Evolutionary conservation across 1,140 invertebrate genomes (phyloP).

Genomic region (Drosophila funebris): DNA sequence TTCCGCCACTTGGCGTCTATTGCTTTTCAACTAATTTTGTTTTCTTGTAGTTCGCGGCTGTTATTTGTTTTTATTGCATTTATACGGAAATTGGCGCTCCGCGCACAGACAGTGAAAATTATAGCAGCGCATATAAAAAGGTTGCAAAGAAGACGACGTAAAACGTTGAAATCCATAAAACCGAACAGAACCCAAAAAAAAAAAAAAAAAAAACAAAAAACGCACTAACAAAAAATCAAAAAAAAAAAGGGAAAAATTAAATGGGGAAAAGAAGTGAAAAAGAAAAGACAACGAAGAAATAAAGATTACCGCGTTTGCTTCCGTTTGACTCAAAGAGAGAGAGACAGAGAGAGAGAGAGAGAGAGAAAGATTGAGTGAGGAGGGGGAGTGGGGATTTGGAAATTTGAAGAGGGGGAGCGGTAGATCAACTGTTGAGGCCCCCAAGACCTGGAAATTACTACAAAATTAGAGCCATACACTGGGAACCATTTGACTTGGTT

Average conservation of each 20-base stretch:
- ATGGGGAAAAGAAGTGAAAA: constrained; percentile 38
- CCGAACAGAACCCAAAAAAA: constrained; percentile 31
- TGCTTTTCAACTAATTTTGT: constrained; percentile 75
- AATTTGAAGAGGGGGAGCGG: too few species aligned
- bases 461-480: constrained; percentile 62
- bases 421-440: neutral
- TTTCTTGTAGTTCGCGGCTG: constrained; percentile 75
- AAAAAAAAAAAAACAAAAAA: constrained; percentile 30
- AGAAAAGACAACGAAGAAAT: constrained; percentile 43
- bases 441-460: constrained; percentile 57
- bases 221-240: constrained; percentile 35
- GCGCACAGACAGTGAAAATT: constrained; percentile 51
- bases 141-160: constrained; percentile 3
- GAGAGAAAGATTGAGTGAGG: neutral
- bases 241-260: too few species aligned
- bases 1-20: constrained; percentile 66
- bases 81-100: constrained; percentile 78
- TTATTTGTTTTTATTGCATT: constrained; percentile 82
- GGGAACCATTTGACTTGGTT: constrained; percentile 19
- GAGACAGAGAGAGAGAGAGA: constrained; percentile 11
- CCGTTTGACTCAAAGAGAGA: constrained; percentile 39
- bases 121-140: constrained; percentile 62
- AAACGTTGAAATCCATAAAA: constrained; percentile 60
- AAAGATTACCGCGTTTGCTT: constrained; percentile 71
- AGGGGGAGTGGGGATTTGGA: too few species aligned